Base-by-base conservation (phyloP, 2,888 invertebrate species). In the Salpingus planirostris region DNA sequence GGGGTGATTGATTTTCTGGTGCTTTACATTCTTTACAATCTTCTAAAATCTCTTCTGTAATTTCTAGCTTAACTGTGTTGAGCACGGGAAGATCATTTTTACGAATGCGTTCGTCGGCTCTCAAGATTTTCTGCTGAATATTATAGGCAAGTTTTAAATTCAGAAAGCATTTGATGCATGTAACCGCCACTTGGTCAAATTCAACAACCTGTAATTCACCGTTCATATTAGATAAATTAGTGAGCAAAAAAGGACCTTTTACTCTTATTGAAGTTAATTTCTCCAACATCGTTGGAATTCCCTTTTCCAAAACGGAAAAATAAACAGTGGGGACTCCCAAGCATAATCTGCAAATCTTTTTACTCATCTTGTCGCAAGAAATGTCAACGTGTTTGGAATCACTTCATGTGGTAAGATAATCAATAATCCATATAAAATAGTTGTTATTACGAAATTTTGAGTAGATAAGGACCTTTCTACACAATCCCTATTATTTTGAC, bases 201-300 rank as follows among this genome's bases (percentile, higher is more conserved):
- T 23, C 30, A 18, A 30, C 6, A 36, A 36, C n/a, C 11, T 27
- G 11, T 15, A 3, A 34, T 24, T 11, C 15, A 23, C 12, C 8
- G 15, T 8, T 2, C 11, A 24, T 27, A 21, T 12, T 15, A 13
- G 24, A 11, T 11, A 28, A 28, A n/a, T n/a, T n/a, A 10, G 13
- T 23, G 13, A 22, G 21, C 7, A 15, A 31, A 26, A 24, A 13
- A 11, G 11, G 21, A 14, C 11, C 7, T 15, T 11, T 27, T 13
- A 55, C 57, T 43, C 49, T 46, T 23, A 55, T 49, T 24, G 52
- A 48, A 15, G 55, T 54, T 39, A 57, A 40, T 22, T 47, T 38
- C 39, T 49, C 47, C 18, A 57, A 29, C 43, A 54, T 51, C 31
- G 47, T 38, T 13, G 43, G 36, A 23, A 47, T 42, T 29, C 49